These are phyloP conservation scores for Smutsia gigantea DNA, from an alignment of 2,797 vertebrate species.

Conservation along the genomic window DNA sequence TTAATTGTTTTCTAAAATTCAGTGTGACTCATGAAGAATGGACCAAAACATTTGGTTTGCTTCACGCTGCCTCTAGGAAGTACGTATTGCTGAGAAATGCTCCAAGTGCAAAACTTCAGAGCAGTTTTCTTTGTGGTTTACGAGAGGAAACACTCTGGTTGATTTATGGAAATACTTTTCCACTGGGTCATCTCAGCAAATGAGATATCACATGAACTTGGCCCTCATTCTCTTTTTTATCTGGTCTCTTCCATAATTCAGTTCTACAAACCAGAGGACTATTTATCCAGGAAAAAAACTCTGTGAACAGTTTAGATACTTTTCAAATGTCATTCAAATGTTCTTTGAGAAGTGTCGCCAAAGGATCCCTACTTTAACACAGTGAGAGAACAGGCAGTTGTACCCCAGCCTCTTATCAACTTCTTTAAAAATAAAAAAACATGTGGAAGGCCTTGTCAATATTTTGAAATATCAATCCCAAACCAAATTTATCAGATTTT, in stretches of 20 bases:
- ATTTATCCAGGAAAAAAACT: constrained; percentile 42
- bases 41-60: background rate
- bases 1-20: background rate
- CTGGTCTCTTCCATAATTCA: background rate
- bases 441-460: background rate
- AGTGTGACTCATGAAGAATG: background rate
- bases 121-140: background rate
- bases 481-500: background rate
- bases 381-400: background rate
- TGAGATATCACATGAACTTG: background rate
- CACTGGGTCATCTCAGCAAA: background rate
- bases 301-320: background rate
- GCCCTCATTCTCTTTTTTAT: background rate
- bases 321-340: constrained; percentile 43
- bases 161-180: constrained; percentile 42
- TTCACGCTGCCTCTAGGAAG: background rate
- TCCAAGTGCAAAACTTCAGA: background rate
- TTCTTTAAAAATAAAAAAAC: background rate
- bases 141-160: background rate
- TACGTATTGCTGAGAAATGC: background rate
- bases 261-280: background rate
- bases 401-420: background rate
- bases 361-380: background rate
- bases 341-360: constrained; percentile 6
- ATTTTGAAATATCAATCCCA: constrained; percentile 41